Percentiles rank a stretch among this genome's conserved stretches.
These are phyloP conservation scores for Thamnaconus septentrionalis DNA, from an alignment of 2,113 vertebrate species.

Conservation along the genomic window DNA sequence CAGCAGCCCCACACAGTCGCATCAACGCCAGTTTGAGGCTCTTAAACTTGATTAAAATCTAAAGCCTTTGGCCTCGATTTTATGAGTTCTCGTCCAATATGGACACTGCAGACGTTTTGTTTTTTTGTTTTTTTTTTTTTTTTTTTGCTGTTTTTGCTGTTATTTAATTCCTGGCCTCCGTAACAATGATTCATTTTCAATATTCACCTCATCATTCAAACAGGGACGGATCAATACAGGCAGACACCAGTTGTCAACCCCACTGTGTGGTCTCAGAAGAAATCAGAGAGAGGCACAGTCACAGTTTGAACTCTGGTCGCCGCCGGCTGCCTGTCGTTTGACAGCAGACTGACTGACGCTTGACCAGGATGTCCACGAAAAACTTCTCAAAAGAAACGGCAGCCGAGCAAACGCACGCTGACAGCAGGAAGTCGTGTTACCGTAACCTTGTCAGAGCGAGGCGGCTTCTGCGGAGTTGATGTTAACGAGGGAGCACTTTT, in stretches of 20 bases:
- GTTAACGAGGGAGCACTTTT: not conserved
- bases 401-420: not conserved
- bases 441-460: slow-evolving; percentile 9
- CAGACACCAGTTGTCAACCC: slow-evolving; percentile 17
- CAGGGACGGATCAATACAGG: slow-evolving; percentile 2
- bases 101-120: not conserved
- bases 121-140: no score
- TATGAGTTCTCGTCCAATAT: no score
- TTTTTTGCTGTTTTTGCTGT: no score
- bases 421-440: slow-evolving; percentile 24
- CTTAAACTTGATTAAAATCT: slow-evolving; percentile 11
- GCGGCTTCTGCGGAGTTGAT: not conserved
- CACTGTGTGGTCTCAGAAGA: not conserved
- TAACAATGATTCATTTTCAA: slow-evolving; percentile 17
- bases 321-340: slow-evolving; percentile 28
- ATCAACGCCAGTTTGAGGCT: slow-evolving; percentile 15
- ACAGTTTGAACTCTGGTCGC: slow-evolving; percentile 30
- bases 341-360: slow-evolving; percentile 19
- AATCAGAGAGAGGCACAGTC: slow-evolving; percentile 22
- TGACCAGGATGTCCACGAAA: slow-evolving; percentile 16
- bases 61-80: slow-evolving; percentile 1
- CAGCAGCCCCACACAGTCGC: slow-evolving; percentile 13
- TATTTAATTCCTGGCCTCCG: no score
- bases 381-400: slow-evolving; percentile 7
- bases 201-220: slow-evolving; percentile 27